phyloP scores from a whole-genome alignment of 2,888 invertebrate genomes.

The Eupeodes luniger region DNA sequence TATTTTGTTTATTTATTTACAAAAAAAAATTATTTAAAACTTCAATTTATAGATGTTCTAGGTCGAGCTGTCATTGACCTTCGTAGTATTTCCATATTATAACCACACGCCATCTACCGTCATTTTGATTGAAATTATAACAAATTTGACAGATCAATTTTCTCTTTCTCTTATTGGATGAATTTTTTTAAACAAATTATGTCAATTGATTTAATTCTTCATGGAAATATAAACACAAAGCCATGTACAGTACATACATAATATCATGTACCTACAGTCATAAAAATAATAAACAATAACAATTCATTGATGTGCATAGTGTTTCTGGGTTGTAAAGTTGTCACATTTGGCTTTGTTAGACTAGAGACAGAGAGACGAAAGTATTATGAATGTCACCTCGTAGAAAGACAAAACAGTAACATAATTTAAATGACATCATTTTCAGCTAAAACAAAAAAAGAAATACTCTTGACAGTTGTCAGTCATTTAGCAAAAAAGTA shows the following conservation, averaged over 20 bases:
- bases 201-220: constrained; percentile 54
- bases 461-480: constrained; percentile 23
- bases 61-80: constrained; percentile 58
- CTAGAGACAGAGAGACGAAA: neutral
- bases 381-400: constrained; percentile 47
- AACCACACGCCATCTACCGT: neutral
- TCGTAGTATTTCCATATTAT: neutral
- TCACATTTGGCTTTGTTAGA: constrained; percentile 13
- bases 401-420: constrained; percentile 31
- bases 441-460: constrained; percentile 4
- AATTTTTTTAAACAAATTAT: constrained; percentile 15
- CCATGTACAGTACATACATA: constrained; percentile 13
- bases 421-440: constrained; percentile 45
- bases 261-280: too few species aligned
- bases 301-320: constrained; percentile 35
- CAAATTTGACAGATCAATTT: constrained; percentile 22
- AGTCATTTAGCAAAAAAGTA: constrained; percentile 48
- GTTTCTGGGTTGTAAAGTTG: constrained; percentile 16
- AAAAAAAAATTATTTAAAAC: constrained; percentile 10
- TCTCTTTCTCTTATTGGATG: neutral
- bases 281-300: constrained; percentile 19
- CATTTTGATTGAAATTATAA: constrained; percentile 26
- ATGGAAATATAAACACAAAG: constrained; percentile 44
- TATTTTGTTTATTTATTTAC: constrained; percentile 10
- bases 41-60: neutral